A percentile compares a stretch with the other conserved stretches of the same genome.
These are phyloP conservation scores for Malurus splendens DNA, from an alignment of 2,797 vertebrate species.

Conservation along the genomic window DNA sequence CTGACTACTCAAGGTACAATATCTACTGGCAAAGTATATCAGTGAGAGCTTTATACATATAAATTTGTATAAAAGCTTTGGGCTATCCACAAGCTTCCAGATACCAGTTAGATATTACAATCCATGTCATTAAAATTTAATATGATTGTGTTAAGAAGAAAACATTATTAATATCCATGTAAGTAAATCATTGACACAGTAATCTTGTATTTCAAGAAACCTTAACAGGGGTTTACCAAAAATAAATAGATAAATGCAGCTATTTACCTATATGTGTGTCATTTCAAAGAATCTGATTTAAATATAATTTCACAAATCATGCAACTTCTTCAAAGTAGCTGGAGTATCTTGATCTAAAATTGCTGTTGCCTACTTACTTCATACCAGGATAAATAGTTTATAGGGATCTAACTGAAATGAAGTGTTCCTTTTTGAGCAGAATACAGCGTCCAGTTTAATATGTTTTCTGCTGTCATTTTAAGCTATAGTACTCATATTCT, in stretches of 20 bases:
- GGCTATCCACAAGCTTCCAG: slow-evolving; percentile 71
- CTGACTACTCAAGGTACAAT: slow-evolving; percentile 79
- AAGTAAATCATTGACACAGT: slow-evolving; percentile 72
- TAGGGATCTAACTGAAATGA: slow-evolving; percentile 11
- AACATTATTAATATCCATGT: slow-evolving; percentile 71
- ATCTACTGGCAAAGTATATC: slow-evolving; percentile 79
- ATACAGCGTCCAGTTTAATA: neutral
- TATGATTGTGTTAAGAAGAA: slow-evolving; percentile 72
- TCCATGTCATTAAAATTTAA: slow-evolving; percentile 78
- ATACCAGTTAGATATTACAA: slow-evolving; percentile 75
- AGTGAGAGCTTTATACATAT: slow-evolving; percentile 74
- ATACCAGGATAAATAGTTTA: slow-evolving; percentile 18
- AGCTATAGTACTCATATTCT: neutral
- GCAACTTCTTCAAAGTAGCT: slow-evolving; percentile 42
- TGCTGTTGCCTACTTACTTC: slow-evolving; percentile 10
- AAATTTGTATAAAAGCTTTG: slow-evolving; percentile 79
- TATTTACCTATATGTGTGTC: slow-evolving; percentile 42
- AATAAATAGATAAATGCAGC: slow-evolving; percentile 51
- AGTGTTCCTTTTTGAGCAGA: neutral
- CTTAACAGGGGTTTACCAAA: slow-evolving; percentile 61
- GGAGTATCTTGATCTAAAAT: slow-evolving; percentile 44
- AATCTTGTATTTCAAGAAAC: slow-evolving; percentile 69
- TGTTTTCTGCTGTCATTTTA: neutral
- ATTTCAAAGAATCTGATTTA: slow-evolving; percentile 53
- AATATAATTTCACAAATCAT: slow-evolving; percentile 57